Base-by-base conservation (phyloP, 2,113 vertebrate genomes). In the Dolichotis patagonum region DNA sequence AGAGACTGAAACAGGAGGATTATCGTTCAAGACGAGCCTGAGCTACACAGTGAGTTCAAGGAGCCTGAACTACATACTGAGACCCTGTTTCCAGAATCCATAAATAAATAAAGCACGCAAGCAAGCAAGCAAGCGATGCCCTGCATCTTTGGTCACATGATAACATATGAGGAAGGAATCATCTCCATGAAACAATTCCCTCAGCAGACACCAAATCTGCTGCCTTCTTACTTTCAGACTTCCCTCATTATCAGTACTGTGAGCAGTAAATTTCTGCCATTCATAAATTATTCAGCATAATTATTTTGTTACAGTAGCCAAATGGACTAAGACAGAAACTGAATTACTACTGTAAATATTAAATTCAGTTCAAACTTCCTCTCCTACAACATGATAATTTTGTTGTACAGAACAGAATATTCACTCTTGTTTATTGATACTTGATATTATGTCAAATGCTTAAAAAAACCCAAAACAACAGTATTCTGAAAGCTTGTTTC, bases 401-500 rank as follows among this genome's bases (percentile, higher is more conserved):
- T 84, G 46, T 49, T 81, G 80, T 43, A 90, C 0, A 62, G 28
- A 81, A 69, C 0, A n/a, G 10, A 75, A 38, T 84, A 90, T 46
- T 85, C 67, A 73, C 4, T 91, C 35, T 6, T 85, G 17, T 81
- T 56, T 89, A 88, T 58, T 78, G 85, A 22, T 85, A 93, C 60
- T 58, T 78, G 85, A 22, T 85, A 93, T 54, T 84, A n/a, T 49
- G 54, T 80, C 46, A 85, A 93, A 88, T 90, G 73, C 9, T 56
- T 20, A 43, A 60, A 88, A 46, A 2, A 49, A 46, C 69, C 49
- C 7, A 52, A 46, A 46, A 46, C 46, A 71, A 86, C 5, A 62
- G 80, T 32, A 94, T 80, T 84, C 65, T 73, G 14, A 41, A 46
- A 90, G 17, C 67, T 90, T 94, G 88, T 52, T 91, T 88, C 49